Evolutionary conservation across 2,113 vertebrate genomes (phyloP).

Genomic region (Acrocephalus arundinaceus): DNA sequence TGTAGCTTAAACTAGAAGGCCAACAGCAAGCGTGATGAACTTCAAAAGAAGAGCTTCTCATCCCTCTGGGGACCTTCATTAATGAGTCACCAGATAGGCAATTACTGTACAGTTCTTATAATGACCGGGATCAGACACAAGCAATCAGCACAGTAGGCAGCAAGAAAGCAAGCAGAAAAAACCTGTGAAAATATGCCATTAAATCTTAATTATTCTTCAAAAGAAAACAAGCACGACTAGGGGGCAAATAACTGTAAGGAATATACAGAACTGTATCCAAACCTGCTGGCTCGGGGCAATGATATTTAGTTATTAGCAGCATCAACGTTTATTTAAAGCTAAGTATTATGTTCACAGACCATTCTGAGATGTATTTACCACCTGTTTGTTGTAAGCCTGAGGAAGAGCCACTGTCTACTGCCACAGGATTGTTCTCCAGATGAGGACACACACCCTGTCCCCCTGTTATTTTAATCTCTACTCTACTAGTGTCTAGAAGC

Average conservation of each 20-base stretch:
- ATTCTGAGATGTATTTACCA: neutral
- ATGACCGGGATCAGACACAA: constrained; percentile 77
- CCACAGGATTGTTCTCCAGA: neutral
- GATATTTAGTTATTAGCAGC: constrained; percentile 55
- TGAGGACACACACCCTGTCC: neutral
- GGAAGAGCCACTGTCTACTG: neutral
- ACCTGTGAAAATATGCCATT: constrained; percentile 78
- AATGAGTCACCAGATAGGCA: constrained; percentile 80
- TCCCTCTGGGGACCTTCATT: constrained; percentile 78
- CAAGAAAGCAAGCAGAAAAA: constrained; percentile 75
- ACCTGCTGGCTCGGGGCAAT: constrained; percentile 69
- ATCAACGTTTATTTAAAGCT: constrained; percentile 63
- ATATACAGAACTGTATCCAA: constrained; percentile 60
- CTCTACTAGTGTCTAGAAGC: neutral
- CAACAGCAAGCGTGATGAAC: constrained; percentile 75
- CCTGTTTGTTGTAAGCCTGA: neutral
- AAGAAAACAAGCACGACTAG: constrained; percentile 79
- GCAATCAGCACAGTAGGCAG: constrained; percentile 77
- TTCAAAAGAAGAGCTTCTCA: constrained; percentile 76
- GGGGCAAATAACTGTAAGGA: constrained; percentile 75
- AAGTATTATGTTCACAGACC: constrained; percentile 22
- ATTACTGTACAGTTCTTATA: constrained; percentile 79
- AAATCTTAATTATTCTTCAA: constrained; percentile 87
- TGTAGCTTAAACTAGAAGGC: constrained; percentile 77
- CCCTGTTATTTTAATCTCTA: neutral